A percentile compares a stretch with the other conserved stretches of the same genome.
These are phyloP conservation scores for Cephus cinctus DNA, from an alignment of 1,140 invertebrate species.

Conservation along the genomic window DNA sequence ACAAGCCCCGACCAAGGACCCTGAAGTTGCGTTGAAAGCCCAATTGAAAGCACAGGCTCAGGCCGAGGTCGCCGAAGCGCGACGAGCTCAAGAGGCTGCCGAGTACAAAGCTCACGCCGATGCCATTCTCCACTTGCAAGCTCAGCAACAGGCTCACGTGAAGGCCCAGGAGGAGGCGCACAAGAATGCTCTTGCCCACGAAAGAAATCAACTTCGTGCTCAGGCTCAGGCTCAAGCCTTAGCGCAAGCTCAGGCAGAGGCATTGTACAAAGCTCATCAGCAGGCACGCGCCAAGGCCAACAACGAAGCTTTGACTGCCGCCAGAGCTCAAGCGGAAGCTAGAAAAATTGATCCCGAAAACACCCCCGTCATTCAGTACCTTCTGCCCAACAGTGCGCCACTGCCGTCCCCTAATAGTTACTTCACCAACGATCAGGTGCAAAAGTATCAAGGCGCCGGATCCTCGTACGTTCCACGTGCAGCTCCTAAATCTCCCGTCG, in stretches of 20 bases:
- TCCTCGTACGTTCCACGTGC: conserved; percentile 42
- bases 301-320: conserved; percentile 39
- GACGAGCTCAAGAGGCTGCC: conserved; percentile 41
- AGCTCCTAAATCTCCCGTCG: conserved; percentile 30
- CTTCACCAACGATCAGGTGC: conserved; percentile 35
- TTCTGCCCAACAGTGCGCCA: conserved; percentile 37
- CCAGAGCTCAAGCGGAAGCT: conserved; percentile 40
- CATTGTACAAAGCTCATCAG: conserved; percentile 44
- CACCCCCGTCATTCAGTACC: conserved; percentile 46
- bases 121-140: conserved; percentile 47
- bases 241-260: conserved; percentile 48
- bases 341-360: conserved; percentile 38
- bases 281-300: conserved; percentile 44
- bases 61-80: conserved; percentile 41
- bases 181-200: conserved; percentile 43
- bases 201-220: conserved; percentile 46
- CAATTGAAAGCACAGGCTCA: conserved; percentile 43
- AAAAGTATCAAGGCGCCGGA: conserved; percentile 44
- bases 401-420: conserved; percentile 44
- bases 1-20: conserved; percentile 38
- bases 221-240: conserved; percentile 49
- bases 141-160: conserved; percentile 46
- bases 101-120: conserved; percentile 52
- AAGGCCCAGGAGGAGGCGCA: conserved; percentile 50
- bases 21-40: conserved; percentile 43